Base-by-base conservation (phyloP, 2,888 invertebrate genomes). In the Agrochola macilenta region DNA sequence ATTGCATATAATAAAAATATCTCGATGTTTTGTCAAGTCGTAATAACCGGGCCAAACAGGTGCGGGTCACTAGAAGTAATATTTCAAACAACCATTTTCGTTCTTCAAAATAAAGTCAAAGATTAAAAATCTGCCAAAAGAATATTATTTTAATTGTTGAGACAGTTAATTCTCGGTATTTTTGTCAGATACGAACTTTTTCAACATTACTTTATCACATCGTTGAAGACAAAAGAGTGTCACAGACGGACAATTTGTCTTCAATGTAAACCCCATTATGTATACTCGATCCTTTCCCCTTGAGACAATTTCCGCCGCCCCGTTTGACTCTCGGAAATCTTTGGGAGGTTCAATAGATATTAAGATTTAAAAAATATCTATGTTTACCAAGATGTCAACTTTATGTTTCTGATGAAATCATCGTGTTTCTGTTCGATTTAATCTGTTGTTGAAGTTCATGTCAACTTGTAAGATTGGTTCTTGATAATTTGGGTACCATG, bases 191-290 rank as follows among this genome's bases (percentile, higher is more conserved):
- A 43, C 12, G 26, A 60, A 77, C 58, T 73, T 85, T 71, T 85
- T 74, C 61, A 71, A 39, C 72, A 61, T 76, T 52, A 78, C 74
- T 81, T 87, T 78, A 79, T 86, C 88, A 77, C 63, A 71, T 73
- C 68, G 58, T 77, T 69, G 69, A 35, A 73, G 60, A 88, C 74
- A 81, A 86, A 87, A 69, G 75, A 80, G 74, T 79, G 81, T 79
- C 75, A 76, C 74, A 76, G 72, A 77, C 81, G 77, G 79, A 79
- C 78, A 73, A 86, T 88, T 88, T 86, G 84, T 87, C 83, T 87
- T 81, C 76, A 75, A 79, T 87, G 84, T 86, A 81, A 83, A 81
- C 84, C 78, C 86, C 81, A 86, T 87, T 88, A 87, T 70, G 77
- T 74, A 77, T 86, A 72, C 72, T 66, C 61, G 83, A 87, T 86